phyloP scores from a whole-genome alignment of 2,888 invertebrate genomes.

The Andrena praecox region DNA sequence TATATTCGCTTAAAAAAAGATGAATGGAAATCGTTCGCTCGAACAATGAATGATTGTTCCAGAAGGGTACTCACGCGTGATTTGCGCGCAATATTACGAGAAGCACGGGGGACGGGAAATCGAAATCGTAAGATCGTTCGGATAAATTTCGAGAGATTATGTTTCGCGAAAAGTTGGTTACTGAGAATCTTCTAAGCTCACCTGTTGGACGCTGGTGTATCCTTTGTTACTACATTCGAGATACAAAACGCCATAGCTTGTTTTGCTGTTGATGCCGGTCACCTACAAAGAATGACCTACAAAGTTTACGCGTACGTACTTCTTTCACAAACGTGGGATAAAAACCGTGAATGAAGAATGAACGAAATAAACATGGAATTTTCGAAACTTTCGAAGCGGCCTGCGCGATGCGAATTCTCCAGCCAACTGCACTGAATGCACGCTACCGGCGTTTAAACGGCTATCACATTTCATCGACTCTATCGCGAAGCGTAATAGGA shows the following conservation, averaged over 20 bases:
- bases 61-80: background rate
- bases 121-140: background rate
- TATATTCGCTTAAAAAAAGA: background rate
- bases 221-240: background rate
- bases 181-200: slow-evolving; percentile 1
- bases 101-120: background rate
- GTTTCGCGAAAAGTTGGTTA: background rate
- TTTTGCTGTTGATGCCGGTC: background rate
- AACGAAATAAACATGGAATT: background rate
- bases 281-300: background rate
- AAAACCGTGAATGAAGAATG: background rate
- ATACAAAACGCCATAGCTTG: slow-evolving; percentile 19
- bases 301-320: background rate
- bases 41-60: background rate
- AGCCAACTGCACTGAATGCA: background rate
- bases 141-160: background rate
- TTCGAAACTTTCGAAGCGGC: background rate
- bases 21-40: background rate
- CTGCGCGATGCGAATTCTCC: background rate
- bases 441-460: background rate
- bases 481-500: background rate
- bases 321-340: background rate
- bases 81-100: background rate
- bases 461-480: background rate
- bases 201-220: background rate